Evolutionary conservation across 2,113 vertebrate genomes (phyloP), one percentile per base, ranked within the genome.

Genomic region (Colinus virginianus): DNA sequence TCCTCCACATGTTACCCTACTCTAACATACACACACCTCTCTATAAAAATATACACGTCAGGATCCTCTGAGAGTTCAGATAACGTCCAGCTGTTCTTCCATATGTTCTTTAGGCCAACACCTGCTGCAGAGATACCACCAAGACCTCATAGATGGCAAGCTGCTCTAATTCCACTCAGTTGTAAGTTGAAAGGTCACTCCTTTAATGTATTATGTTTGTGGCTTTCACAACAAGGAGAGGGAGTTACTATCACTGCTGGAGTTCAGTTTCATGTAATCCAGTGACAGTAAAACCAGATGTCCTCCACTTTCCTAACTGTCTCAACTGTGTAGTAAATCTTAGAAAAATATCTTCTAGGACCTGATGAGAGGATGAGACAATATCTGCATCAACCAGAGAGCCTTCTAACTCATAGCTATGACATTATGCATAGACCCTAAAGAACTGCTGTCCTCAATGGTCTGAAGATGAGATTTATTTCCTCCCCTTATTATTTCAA

Each of bases 61-160:
- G 48, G 79, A 93, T 88, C 58, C 90, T 93, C 77, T 51, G 70
- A 78, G 72, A 88, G 61, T 68, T 94, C 78, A 46, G 81, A 96
- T 78, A 84, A 49, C 5, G 74, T 86, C 80, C 96, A 96, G 96
- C 90, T 96, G 91, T 88, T 93, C 62, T 78, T 95, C 91, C 93
- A 64, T 79, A 88, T 93, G 90, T 88, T 94, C 84, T 84, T 49
- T 61, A 80, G 82, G 46, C 70, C 79, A 93, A 87, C 88, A 94
- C 42, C 90, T 96, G 95, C 91, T 95, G 77, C 81, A 88, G 77
- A 93, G 87, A 78, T 71, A 72, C 67, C 74, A 93, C 89, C 82
- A 90, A 91, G 85, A 90, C 77, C 90, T 88, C 71, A 25, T 20
- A 68, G 88, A 1, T 97, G 95, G 93, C 93, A 95, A 83, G 77